Evolutionary conservation across 23 tunicate genomes (phyloP), one percentile per base, ranked within the genome.

Genomic region (Trididemnum clinides): DNA sequence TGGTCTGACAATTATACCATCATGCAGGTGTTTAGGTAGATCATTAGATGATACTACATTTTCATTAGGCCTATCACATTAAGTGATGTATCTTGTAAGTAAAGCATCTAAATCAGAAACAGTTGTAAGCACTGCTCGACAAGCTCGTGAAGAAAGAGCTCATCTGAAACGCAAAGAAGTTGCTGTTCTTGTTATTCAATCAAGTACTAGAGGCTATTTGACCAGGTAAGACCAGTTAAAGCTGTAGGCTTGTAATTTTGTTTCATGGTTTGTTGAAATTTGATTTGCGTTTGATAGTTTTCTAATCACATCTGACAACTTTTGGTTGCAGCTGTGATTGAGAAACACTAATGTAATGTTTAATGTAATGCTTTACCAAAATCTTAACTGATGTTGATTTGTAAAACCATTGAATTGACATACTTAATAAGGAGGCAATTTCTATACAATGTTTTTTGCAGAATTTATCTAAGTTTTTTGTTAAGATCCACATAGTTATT

Each of bases 91-190:
- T 59, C 27, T n/a, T 28, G 3, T 15, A 28, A 12, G 5, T 10
- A 59, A 28, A 19, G 66, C 66, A n/a, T 78, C 64, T 23, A 78
- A 78, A 78, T 1, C 39, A 4, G 51, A 59, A 57, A 35, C 82
- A 27, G 86, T 90, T 6, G 82, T 92, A 18, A 44, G 83, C 64
- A 92, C 69, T 82, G 97, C 97, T 28, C 33, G 91, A 27, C 91
- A 87, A 51, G 91, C 91, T n/a, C 69, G 97, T 37, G 97, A 92
- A 57, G 91, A 87, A 57, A 62, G 97, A 70, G 88, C 91, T 33
- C 76, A 79, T 6, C 82, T 39, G 22, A 73, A 82, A 7, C 63
- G 64, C 33, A 75, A 77, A 77, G 97, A 92, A 87, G 12, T 38
- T 25, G 74, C 91, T 19, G 79, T 84, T 36, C 19, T 92, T 12